Evolutionary conservation across 2,888 invertebrate genomes (phyloP).

Genomic region (Volucella bombylans): DNA sequence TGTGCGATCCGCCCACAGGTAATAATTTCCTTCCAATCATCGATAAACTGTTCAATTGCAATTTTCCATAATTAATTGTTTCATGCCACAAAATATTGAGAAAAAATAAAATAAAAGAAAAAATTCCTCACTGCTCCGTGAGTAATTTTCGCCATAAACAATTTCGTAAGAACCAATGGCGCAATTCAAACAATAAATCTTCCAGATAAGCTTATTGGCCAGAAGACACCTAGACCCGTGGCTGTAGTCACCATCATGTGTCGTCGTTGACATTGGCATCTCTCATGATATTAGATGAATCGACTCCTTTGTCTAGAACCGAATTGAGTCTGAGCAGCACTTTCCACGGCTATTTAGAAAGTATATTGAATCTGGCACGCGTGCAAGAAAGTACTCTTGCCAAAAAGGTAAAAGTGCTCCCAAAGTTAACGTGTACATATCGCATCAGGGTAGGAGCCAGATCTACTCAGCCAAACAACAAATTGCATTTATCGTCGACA

Average conservation of each 20-base stretch:
- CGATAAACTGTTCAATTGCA: constrained; percentile 39
- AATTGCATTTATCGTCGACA: constrained; percentile 46
- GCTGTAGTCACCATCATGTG: constrained; percentile 4
- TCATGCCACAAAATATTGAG: background rate
- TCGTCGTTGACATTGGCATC: background rate
- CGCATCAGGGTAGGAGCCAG: constrained; percentile 21
- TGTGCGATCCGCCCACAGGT: constrained; percentile 38
- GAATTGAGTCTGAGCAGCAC: constrained; percentile 40
- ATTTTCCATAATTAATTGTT: constrained; percentile 45
- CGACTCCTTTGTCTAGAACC: constrained; percentile 55
- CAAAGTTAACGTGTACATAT: background rate
- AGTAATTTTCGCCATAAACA: constrained; percentile 40
- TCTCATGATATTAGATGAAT: constrained; percentile 40
- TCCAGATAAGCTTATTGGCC: constrained; percentile 46
- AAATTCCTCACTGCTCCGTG: constrained; percentile 4
- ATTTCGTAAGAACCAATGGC: constrained; percentile 28
- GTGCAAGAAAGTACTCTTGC: constrained; percentile 47
- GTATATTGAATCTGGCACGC: constrained; percentile 38
- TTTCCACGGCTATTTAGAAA: constrained; percentile 63
- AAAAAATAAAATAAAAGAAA: constrained; percentile 19
- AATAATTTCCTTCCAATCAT: constrained; percentile 44
- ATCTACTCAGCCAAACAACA: constrained; percentile 27
- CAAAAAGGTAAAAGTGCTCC: constrained; percentile 49
- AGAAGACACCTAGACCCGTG: constrained; percentile 11
- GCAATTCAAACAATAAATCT: constrained; percentile 60